Conservation (phyloP, 1,140 invertebrate genomes). For the Meteorus sp. region DNA sequence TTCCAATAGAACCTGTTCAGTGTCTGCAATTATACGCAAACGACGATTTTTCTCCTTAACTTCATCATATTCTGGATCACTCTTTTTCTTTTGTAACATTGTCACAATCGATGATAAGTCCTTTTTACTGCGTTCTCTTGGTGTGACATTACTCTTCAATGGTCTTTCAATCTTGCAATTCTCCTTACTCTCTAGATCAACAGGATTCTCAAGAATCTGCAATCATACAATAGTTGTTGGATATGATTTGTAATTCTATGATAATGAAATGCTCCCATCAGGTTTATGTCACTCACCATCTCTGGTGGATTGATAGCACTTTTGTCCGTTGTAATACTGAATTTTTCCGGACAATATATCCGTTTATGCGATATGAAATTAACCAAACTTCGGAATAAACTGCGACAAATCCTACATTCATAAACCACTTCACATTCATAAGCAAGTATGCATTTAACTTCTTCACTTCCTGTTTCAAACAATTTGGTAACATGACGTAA, state of each 20-base stretch:
- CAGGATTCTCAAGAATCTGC: slow-evolving; percentile 11
- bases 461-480: slow-evolving; percentile 41
- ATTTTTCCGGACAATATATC: slow-evolving; percentile 69
- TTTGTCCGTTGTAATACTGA: slow-evolving; percentile 53
- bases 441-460: slow-evolving; percentile 71
- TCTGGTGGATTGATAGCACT: slow-evolving; percentile 38
- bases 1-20: slow-evolving; percentile 50
- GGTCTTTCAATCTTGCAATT: slow-evolving; percentile 52
- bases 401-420: slow-evolving; percentile 83
- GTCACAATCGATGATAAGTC: slow-evolving; percentile 63
- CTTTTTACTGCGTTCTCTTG: slow-evolving; percentile 57
- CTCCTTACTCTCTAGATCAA: slow-evolving; percentile 18
- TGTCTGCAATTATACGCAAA: slow-evolving; percentile 16
- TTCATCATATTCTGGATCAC: slow-evolving; percentile 31
- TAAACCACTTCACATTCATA: slow-evolving; percentile 83
- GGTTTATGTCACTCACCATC: slow-evolving; percentile 62
- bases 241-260: too few species aligned
- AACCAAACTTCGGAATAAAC: slow-evolving; percentile 77
- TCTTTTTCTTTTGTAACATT: slow-evolving; percentile 49
- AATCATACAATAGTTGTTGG: too few species aligned
- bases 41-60: slow-evolving; percentile 7
- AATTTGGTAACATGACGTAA: slow-evolving; percentile 61
- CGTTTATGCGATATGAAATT: slow-evolving; percentile 86
- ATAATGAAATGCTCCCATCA: too few species aligned
- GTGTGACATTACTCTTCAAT: slow-evolving; percentile 34